A percentile compares a stretch with the other conserved stretches of the same genome.
phyloP scores from a whole-genome alignment of 2,888 invertebrate species.

The Homarus gammarus region DNA sequence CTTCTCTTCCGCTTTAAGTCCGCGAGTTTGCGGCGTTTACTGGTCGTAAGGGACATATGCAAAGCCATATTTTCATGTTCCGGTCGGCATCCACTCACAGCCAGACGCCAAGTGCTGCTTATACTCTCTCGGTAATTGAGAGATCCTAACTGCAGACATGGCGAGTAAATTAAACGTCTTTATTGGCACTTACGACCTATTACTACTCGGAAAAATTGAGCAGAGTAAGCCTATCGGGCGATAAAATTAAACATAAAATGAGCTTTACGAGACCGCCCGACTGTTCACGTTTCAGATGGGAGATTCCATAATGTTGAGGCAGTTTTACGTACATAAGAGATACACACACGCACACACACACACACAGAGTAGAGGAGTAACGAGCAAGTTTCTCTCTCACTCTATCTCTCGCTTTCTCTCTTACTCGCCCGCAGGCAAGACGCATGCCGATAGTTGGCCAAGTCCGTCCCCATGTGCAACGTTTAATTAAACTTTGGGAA shows the following conservation, averaged over 20 bases:
- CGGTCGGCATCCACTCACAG: no score
- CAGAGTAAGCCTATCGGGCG: constrained; percentile 39
- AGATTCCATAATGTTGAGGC: not conserved
- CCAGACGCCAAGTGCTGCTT: no score
- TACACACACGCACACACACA: not conserved
- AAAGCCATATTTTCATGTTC: no score
- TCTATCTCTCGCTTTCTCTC: constrained; percentile 7
- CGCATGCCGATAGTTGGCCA: not conserved
- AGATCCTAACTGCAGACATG: constrained; percentile 12
- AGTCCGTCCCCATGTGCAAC: not conserved
- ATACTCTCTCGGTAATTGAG: constrained; percentile 18
- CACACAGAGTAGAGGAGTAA: not conserved
- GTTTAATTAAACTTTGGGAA: constrained; percentile 15
- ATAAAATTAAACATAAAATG: constrained; percentile 42
- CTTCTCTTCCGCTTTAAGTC: no score
- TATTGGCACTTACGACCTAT: constrained; percentile 24
- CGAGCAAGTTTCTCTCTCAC: not conserved
- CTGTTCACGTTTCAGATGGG: constrained; percentile 1
- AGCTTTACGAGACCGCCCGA: constrained; percentile 29
- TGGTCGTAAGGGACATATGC: no score
- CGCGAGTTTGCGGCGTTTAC: no score
- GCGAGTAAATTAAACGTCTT: constrained; percentile 21
- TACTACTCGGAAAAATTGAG: constrained; percentile 27
- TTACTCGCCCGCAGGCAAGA: not conserved
- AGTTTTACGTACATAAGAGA: not conserved